Conservation (phyloP, 1,140 invertebrate species). For the Diprion similis region DNA sequence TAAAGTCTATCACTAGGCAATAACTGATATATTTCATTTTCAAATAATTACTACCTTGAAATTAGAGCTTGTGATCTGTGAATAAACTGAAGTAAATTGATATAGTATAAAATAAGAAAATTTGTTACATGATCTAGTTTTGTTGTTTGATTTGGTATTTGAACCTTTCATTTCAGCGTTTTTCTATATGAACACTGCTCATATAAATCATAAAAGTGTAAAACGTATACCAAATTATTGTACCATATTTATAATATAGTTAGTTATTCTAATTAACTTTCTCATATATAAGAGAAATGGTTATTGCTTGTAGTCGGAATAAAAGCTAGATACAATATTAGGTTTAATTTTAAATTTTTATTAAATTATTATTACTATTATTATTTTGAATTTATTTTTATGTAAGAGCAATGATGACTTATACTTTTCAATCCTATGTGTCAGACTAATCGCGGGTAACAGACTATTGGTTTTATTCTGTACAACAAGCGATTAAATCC, state of each 20-base stretch:
- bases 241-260: conserved; percentile 35
- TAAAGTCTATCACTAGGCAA: background rate
- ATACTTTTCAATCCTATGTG: no score
- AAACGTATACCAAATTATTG: conserved; percentile 31
- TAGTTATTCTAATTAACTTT: conserved; percentile 54
- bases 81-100: background rate
- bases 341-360: background rate
- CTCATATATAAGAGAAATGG: conserved; percentile 28
- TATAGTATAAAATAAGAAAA: background rate
- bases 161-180: background rate
- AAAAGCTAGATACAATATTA: background rate
- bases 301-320: conserved; percentile 1
- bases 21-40: background rate
- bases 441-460: no score
- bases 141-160: background rate
- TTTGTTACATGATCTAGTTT: background rate
- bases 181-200: background rate
- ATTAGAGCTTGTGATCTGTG: conserved; percentile 7
- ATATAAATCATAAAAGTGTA: background rate
- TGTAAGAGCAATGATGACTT: no score
- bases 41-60: background rate
- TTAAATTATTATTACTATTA: no score
- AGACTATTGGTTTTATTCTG: background rate
- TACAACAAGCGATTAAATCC: background rate
- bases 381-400: no score